These are phyloP conservation scores for Chrysogorgia sp. DNA, from an alignment of 92 coral and sea anemone genomes.

Conservation along the genomic window DNA sequence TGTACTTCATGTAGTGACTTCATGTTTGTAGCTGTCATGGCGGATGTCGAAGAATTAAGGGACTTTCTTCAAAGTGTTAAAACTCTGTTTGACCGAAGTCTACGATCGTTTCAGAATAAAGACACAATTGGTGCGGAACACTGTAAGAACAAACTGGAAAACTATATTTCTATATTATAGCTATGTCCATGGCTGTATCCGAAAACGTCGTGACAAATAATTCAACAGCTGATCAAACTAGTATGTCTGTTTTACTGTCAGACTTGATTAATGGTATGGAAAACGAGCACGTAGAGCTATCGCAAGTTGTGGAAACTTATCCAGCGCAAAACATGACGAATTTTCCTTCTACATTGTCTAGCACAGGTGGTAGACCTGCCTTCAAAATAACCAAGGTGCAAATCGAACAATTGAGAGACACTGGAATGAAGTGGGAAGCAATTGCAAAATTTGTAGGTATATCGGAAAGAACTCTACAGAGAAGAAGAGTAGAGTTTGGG, in stretches of 20 bases:
- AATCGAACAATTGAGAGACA: slow-evolving; percentile 64
- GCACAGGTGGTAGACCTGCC: slow-evolving; percentile 70
- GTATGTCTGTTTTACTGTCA: not conserved
- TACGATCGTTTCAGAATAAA: not conserved
- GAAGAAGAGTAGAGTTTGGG: slow-evolving; percentile 61
- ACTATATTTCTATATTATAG: slow-evolving; percentile 1
- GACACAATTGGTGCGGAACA: not conserved
- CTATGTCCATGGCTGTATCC: not conserved
- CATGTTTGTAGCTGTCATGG: not conserved
- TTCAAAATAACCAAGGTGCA: slow-evolving; percentile 41
- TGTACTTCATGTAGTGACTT: not conserved
- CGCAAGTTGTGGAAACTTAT: not conserved
- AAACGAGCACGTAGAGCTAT: not conserved
- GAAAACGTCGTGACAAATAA: not conserved
- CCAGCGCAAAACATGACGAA: slow-evolving; percentile 1
- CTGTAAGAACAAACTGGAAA: too few relatives aligned
- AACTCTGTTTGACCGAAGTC: slow-evolving; percentile 5
- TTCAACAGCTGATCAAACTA: not conserved
- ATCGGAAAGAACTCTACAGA: slow-evolving; percentile 41
- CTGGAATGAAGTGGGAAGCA: slow-evolving; percentile 64
- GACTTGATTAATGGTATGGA: not conserved
- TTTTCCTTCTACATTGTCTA: slow-evolving; percentile 24
- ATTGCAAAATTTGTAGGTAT: slow-evolving; percentile 51
- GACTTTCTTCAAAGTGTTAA: slow-evolving; percentile 1
- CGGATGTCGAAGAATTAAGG: slow-evolving; percentile 4